Percentiles rank a stretch among this genome's conserved stretches.
phyloP scores from a whole-genome alignment of 1,140 invertebrate genomes.

The Mya arenaria region DNA sequence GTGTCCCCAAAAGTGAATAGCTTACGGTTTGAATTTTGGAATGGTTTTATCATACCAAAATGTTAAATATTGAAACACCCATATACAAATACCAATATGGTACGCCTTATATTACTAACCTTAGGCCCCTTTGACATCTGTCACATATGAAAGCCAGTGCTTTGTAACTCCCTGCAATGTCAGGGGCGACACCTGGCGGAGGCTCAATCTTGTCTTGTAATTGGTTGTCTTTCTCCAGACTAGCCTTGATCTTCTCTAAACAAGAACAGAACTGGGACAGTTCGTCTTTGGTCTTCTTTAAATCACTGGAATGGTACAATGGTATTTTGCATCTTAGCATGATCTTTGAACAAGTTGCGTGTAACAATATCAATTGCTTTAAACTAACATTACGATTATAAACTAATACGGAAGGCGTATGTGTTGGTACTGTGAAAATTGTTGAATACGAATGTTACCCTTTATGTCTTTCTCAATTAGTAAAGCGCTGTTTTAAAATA shows the following conservation, averaged over 20 bases:
- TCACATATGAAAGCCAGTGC: slow-evolving; percentile 30
- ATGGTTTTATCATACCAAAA: too few relatives aligned
- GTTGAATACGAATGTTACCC: too few relatives aligned
- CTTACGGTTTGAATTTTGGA: too few relatives aligned
- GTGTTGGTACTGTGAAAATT: too few relatives aligned
- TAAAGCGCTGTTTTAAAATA: neutral
- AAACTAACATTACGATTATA: too few relatives aligned
- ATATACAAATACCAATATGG: too few relatives aligned
- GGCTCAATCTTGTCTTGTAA: slow-evolving; percentile 37
- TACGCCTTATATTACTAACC: slow-evolving; percentile 17
- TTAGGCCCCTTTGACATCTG: slow-evolving; percentile 8
- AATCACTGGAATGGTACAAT: slow-evolving; percentile 38
- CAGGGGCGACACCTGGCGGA: neutral
- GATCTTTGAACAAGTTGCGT: too few relatives aligned
- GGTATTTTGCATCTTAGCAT: too few relatives aligned
- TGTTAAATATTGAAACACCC: neutral
- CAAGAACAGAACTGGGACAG: slow-evolving; percentile 5
- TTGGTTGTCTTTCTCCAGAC: slow-evolving; percentile 37
- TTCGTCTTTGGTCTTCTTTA: slow-evolving; percentile 18
- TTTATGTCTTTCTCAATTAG: neutral
- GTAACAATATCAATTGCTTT: too few relatives aligned
- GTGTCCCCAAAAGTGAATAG: too few relatives aligned
- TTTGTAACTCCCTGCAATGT: slow-evolving; percentile 2
- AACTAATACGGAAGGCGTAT: too few relatives aligned
- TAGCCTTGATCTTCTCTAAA: neutral